Evolutionary conservation across 2,888 invertebrate genomes (phyloP).

Genomic region (Platerodrilus igneus): DNA sequence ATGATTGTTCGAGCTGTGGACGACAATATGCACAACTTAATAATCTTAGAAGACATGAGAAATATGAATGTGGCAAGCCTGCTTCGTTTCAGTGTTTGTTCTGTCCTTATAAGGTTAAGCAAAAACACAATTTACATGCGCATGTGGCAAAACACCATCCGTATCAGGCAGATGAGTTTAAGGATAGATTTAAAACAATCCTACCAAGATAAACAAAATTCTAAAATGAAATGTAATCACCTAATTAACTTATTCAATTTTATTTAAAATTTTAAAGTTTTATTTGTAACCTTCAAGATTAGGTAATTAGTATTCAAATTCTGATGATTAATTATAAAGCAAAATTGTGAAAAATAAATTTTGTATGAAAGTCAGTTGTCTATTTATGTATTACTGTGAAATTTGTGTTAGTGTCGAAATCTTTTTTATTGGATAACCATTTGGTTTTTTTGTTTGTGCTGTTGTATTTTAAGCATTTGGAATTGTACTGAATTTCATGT

Average conservation of each 20-base stretch:
- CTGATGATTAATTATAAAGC: neutral
- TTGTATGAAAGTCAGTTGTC: too few relatives aligned
- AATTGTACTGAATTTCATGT: too few relatives aligned
- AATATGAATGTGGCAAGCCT: slow-evolving; percentile 63
- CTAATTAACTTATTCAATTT: too few relatives aligned
- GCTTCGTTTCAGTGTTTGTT: slow-evolving; percentile 59
- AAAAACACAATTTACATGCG: slow-evolving; percentile 59
- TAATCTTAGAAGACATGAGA: slow-evolving; percentile 53
- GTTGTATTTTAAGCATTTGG: too few relatives aligned
- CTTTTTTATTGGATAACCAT: too few relatives aligned
- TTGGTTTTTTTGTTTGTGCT: too few relatives aligned
- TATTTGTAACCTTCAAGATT: neutral
- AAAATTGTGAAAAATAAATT: neutral
- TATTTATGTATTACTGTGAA: too few relatives aligned
- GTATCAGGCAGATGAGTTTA: slow-evolving; percentile 3
- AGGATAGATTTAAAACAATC: neutral
- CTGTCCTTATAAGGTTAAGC: slow-evolving; percentile 58
- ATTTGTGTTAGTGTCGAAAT: too few relatives aligned
- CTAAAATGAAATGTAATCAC: too few relatives aligned
- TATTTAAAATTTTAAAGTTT: slow-evolving; percentile 1
- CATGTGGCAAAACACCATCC: slow-evolving; percentile 58
- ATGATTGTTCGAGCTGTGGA: slow-evolving; percentile 8
- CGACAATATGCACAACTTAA: slow-evolving; percentile 1
- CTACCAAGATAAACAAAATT: too few relatives aligned
- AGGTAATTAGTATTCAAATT: neutral